Percentiles rank a stretch among this genome's conserved stretches.
These are phyloP conservation scores for Aromia moschata DNA, from an alignment of 2,888 invertebrate genomes.

Conservation along the genomic window DNA sequence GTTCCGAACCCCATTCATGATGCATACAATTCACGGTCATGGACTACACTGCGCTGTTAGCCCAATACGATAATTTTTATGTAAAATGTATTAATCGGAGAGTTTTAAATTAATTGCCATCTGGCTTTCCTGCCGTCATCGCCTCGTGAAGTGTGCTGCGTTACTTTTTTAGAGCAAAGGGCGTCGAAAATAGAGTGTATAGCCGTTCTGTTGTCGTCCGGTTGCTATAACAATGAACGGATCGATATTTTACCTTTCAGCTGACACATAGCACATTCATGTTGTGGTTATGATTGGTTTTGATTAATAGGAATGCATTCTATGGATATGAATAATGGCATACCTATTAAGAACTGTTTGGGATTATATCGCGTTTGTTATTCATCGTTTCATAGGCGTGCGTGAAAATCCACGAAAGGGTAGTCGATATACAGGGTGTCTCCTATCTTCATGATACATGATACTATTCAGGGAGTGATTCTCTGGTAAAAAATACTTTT, in stretches of 20 bases:
- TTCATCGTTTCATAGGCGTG: not conserved
- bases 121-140: not conserved
- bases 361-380: constrained; percentile 3
- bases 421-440: too few species aligned
- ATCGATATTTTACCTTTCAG: not conserved
- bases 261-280: not conserved
- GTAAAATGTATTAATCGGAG: too few species aligned
- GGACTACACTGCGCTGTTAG: too few species aligned
- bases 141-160: not conserved
- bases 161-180: not conserved
- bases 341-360: constrained; percentile 5
- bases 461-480: too few species aligned
- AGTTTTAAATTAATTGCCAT: too few species aligned
- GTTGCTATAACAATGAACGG: not conserved
- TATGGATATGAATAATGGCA: constrained; percentile 2
- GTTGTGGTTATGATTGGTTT: constrained; percentile 8
- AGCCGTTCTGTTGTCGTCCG: not conserved
- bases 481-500: too few species aligned
- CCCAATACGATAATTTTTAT: too few species aligned
- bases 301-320: constrained; percentile 13
- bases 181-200: not conserved
- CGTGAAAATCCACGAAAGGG: not conserved
- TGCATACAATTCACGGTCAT: too few species aligned
- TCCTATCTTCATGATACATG: too few species aligned
- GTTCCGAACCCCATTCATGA: too few species aligned